Evolutionary conservation across 2,113 vertebrate genomes (phyloP), one percentile per base, ranked within the genome.

Genomic region (Pomatostomus ruficeps): DNA sequence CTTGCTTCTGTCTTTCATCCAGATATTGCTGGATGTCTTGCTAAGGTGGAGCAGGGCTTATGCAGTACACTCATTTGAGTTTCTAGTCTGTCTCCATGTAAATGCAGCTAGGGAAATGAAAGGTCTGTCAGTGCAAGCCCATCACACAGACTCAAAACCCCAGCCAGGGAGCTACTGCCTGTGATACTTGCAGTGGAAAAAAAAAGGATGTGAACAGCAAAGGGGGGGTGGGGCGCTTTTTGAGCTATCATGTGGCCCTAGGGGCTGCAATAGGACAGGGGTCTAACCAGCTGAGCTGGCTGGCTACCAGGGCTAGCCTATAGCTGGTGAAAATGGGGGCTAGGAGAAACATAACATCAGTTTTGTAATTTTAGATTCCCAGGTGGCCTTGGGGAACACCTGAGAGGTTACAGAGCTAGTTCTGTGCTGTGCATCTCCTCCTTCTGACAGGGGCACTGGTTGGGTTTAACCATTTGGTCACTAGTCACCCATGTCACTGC

Each of bases 151-250:
- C 24, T 31, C 13, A 38, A 46, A 72, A 70, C 8, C 9, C 1
- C 59, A 76, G 7, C 24, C 6, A 23, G 17, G 13, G 13, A 43
- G 19, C 20, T 77, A 19, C 28, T 77, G 17, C 31, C 25, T 33
- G 7, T 45, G 12, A 19, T 80, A 9, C 28, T 80, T 79, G 25
- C 26, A 49, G 6, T 24, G 54, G 23, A 26, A 10, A 51, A 74
- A 68, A 68, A 76, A n/a, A 10, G 8, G 7, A n/a, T 9, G 6
- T 89, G 28, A 68, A 65, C 18, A 81, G 36, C 46, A 33, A 54
- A 35, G 25, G 4, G 2, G 9, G 14, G 3, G 3, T 40, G 26
- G 17, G 13, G 2, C 5, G 1, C 11, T 59, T 75, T 55, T 55
- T 66, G 25, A 76, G 28, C 12, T 14, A 6, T 31, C 11, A 9